Evolutionary conservation across 1,140 invertebrate species (phyloP).

Genomic region (Lucilia cuprina): DNA sequence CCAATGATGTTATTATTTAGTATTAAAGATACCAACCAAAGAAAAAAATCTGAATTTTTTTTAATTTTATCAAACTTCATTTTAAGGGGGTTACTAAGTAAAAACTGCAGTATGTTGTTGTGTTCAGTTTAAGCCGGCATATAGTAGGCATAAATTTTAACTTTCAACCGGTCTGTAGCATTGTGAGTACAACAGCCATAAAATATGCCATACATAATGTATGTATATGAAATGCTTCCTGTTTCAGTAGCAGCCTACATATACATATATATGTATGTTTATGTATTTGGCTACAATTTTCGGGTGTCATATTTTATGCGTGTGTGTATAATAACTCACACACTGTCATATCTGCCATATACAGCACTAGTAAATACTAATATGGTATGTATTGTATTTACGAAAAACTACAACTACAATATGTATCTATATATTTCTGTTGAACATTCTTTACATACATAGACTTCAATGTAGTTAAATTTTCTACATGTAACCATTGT

Average conservation of each 20-base stretch:
- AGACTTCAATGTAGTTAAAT: background rate
- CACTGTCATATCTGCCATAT: background rate
- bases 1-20: too few relatives aligned
- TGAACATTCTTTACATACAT: background rate
- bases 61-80: background rate
- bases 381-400: background rate
- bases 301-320: background rate
- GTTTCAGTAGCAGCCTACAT: background rate
- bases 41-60: too few relatives aligned
- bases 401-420: background rate
- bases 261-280: background rate
- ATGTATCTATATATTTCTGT: too few relatives aligned
- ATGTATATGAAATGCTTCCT: background rate
- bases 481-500: background rate
- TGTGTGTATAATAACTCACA: background rate
- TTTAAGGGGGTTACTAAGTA: too few relatives aligned
- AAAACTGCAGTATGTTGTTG: too few relatives aligned
- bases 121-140: too few relatives aligned
- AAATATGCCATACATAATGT: background rate
- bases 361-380: background rate
- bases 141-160: too few relatives aligned
- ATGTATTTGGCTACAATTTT: background rate
- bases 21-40: too few relatives aligned
- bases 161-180: background rate
- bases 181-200: background rate